Evolutionary conservation across 2,113 vertebrate species (phyloP), one percentile per base, ranked within the genome.

Genomic region (Semicossyphus pulcher): DNA sequence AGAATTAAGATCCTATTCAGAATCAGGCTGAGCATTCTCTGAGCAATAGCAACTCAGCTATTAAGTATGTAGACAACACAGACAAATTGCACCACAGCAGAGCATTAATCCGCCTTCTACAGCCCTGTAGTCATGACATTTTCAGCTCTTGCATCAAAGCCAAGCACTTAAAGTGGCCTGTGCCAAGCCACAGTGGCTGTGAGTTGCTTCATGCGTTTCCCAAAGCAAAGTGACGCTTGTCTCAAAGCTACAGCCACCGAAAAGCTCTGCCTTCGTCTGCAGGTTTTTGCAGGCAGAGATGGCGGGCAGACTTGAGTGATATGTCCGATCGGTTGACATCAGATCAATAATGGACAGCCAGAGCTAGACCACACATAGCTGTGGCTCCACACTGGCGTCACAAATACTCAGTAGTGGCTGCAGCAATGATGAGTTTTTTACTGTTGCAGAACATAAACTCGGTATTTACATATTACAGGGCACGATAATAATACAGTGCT

Each of bases 181-280:
- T 60, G 57, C 77, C 47, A 81, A 80, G 69, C 76, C 63, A 57
- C 65, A 65, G 53, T 32, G 61, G 42, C 69, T 66, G 66, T 56
- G 73, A 58, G 67, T 52, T 71, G 73, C 61, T 64, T 80, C 26
- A 53, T 80, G 72, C 76, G 77, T 90, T 72, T 86, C 75, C 49
- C 51, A 70, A 74, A 70, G 62, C 11, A 29, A 63, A 29, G 31
- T 59, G 76, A 81, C 11, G 31, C 58, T 63, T 21, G 47, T 32
- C 51, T 66, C 57, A 34, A 23, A 65, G 56, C 51, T 60, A 42
- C 51, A 42, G 42, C 16, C 42, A 48, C 54, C 63, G 25, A 37
- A 16, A 4, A 59, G 23, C 36, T 58, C 18, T 58, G 54, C 44
- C 62, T 72, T 42, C 11, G 21, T 73, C 62, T 68, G 72, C 58